Evolutionary conservation across 2,113 vertebrate genomes (phyloP).

Genomic region (Phyllopteryx taeniolatus): DNA sequence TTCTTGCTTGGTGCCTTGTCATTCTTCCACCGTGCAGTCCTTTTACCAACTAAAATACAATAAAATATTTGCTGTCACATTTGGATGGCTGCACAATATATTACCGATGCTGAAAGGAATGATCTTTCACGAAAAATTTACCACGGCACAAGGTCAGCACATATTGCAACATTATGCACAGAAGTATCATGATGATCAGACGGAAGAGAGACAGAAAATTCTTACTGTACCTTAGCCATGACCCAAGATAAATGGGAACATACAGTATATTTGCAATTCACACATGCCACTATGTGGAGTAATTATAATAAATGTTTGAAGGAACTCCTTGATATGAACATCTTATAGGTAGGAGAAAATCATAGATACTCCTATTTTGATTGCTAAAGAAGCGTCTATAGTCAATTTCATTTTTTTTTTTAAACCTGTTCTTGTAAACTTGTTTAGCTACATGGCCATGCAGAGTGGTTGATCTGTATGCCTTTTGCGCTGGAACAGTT

Average conservation of each 20-base stretch:
- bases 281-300: conserved; percentile 37
- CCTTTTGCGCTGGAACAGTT: too few relatives aligned
- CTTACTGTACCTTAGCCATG: not conserved
- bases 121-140: conserved; percentile 16
- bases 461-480: too few relatives aligned
- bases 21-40: too few relatives aligned
- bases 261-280: conserved; percentile 13
- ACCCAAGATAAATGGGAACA: too few relatives aligned
- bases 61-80: not conserved
- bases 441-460: too few relatives aligned
- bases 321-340: conserved; percentile 16
- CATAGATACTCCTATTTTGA: conserved; percentile 12
- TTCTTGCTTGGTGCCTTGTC: too few relatives aligned
- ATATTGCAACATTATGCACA: not conserved
- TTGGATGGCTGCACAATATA: not conserved
- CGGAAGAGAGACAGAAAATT: conserved; percentile 47
- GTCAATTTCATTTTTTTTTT: conserved; percentile 13
- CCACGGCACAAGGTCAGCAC: conserved; percentile 12
- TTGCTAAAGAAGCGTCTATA: conserved; percentile 16
- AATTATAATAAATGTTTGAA: not conserved
- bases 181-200: conserved; percentile 15
- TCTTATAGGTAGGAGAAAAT: conserved; percentile 18
- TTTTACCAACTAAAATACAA: too few relatives aligned
- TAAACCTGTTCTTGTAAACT: too few relatives aligned
- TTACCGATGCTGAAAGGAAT: not conserved